Percentiles rank a stretch among this genome's conserved stretches.
Conservation (phyloP, 2,113 vertebrate species). For the Crotalus horridus region DNA sequence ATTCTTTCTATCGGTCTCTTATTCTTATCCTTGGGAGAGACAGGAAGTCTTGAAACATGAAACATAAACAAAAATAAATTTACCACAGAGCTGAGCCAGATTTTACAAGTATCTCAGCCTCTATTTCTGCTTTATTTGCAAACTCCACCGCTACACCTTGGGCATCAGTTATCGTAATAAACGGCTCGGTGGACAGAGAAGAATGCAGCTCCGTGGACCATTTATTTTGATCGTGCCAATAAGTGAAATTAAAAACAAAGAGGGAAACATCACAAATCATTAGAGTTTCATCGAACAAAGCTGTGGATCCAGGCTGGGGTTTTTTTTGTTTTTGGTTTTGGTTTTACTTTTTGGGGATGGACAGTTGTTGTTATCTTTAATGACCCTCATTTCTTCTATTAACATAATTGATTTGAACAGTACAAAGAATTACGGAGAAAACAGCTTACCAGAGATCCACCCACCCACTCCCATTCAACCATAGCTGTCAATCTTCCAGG, state of each 20-base stretch:
- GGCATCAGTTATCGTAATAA: not conserved
- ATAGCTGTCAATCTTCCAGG: not conserved
- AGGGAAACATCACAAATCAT: not conserved
- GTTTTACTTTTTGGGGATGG: not conserved
- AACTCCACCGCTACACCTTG: fast-evolving
- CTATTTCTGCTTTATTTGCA: not conserved
- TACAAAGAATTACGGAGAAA: not conserved
- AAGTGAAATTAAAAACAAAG: conserved; percentile 37
- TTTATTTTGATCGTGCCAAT: conserved; percentile 33
- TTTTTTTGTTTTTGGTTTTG: conserved; percentile 6
- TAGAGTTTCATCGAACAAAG: not conserved
- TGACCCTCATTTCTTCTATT: not conserved
- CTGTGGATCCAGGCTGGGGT: not conserved
- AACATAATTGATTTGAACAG: not conserved
- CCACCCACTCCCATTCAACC: not conserved
- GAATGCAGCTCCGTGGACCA: conserved; percentile 18
- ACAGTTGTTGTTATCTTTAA: not conserved
- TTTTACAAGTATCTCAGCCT: not conserved
- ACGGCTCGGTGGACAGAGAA: not conserved
- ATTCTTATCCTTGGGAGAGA: not conserved
- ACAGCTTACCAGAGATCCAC: not conserved
- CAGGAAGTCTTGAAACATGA: not conserved
- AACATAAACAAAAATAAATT: not conserved
- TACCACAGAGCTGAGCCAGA: not conserved
- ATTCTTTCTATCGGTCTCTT: not conserved